Evolutionary conservation across 1,140 invertebrate species (phyloP).

Genomic region (Batillaria attramentaria): DNA sequence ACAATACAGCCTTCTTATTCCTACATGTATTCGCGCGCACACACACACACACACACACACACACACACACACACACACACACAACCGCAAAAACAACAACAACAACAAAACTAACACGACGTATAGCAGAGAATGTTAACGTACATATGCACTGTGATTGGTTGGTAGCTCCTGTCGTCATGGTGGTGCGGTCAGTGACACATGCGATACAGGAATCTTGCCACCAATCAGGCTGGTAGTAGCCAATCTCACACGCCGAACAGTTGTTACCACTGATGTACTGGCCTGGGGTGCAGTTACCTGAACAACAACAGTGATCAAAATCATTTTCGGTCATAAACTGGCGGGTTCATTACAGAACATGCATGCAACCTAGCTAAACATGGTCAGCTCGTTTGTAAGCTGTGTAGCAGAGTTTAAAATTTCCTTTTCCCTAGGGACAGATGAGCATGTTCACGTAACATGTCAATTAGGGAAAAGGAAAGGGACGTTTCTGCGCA

Average conservation of each 20-base stretch:
- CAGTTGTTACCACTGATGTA: neutral
- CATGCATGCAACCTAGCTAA: neutral
- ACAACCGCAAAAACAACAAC: too few species aligned
- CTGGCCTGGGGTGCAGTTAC: slow-evolving; percentile 16
- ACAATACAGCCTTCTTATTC: too few species aligned
- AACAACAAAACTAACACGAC: too few species aligned
- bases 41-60: too few species aligned
- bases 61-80: too few species aligned
- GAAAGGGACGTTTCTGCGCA: too few species aligned
- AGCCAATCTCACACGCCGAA: neutral
- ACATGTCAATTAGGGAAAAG: neutral
- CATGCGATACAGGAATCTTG: slow-evolving; percentile 2
- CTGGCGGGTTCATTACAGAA: neutral
- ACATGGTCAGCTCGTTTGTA: neutral
- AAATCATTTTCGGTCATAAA: neutral
- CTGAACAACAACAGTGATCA: neutral
- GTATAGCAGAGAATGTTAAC: too few species aligned
- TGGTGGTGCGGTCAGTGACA: neutral
- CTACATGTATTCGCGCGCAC: too few species aligned
- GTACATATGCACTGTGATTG: slow-evolving; percentile 11
- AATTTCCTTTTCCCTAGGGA: neutral
- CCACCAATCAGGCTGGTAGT: slow-evolving; percentile 9
- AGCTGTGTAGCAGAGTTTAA: neutral
- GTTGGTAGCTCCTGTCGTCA: neutral
- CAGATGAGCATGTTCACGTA: neutral